A percentile compares a stretch with the other conserved stretches of the same genome.
phyloP scores from a whole-genome alignment of 2,797 vertebrate genomes.

The Babyrousa celebensis region DNA sequence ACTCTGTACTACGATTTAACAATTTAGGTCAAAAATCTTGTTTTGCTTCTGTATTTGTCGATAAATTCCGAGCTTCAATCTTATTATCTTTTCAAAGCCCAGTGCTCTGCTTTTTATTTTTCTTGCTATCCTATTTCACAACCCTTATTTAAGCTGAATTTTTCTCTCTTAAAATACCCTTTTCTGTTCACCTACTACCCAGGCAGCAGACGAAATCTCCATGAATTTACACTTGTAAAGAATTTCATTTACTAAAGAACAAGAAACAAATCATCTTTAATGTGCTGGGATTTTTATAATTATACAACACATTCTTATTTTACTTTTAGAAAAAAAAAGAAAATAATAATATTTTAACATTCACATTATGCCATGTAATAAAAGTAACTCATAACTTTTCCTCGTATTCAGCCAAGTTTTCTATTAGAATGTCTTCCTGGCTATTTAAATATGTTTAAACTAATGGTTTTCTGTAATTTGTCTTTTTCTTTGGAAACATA shows the following conservation, averaged over 20 bases:
- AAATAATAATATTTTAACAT: constrained; percentile 75
- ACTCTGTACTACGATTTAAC: constrained; percentile 39
- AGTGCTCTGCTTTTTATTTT: neutral
- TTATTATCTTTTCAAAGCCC: constrained; percentile 69
- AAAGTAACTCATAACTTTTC: constrained; percentile 86
- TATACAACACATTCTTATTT: constrained; percentile 65
- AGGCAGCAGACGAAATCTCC: constrained; percentile 59
- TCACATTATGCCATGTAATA: constrained; percentile 64
- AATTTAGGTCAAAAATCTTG: constrained; percentile 51
- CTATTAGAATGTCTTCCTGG: constrained; percentile 90
- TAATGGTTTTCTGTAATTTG: constrained; percentile 97
- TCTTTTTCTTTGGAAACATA: constrained; percentile 95
- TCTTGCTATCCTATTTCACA: neutral
- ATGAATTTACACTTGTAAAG: constrained; percentile 63
- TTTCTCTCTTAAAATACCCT: constrained; percentile 73
- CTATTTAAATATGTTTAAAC: constrained; percentile 95
- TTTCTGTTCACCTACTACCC: constrained; percentile 56
- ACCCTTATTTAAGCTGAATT: constrained; percentile 43
- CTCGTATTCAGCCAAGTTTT: constrained; percentile 91
- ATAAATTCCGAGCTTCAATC: constrained; percentile 72
- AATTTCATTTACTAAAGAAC: constrained; percentile 65
- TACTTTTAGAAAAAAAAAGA: constrained; percentile 65
- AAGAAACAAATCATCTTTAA: constrained; percentile 76
- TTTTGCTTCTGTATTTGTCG: constrained; percentile 59
- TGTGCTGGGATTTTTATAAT: constrained; percentile 65